Percentiles rank a stretch among this genome's conserved stretches.
Conservation (phyloP, 2,113 vertebrate genomes). For the Azemiops feae region DNA sequence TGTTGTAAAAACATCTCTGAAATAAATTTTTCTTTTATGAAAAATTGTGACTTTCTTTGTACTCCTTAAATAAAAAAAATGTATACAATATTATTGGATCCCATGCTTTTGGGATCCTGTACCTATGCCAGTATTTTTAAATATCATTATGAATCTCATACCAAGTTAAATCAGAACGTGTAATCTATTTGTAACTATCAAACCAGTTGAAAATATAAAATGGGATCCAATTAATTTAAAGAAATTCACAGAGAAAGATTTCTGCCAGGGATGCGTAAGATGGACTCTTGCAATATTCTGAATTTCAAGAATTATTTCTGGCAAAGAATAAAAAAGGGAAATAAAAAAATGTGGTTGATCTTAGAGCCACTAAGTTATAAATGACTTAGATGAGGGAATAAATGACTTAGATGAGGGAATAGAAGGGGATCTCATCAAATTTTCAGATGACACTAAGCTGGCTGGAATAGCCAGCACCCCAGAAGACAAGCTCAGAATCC, state of each 20-base stretch:
- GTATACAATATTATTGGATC: neutral
- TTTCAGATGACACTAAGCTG: too few relatives aligned
- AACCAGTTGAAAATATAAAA: neutral
- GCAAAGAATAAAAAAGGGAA: neutral
- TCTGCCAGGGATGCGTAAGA: neutral
- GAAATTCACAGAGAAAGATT: neutral
- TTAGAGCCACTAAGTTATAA: neutral
- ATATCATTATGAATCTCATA: neutral
- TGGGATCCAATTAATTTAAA: neutral
- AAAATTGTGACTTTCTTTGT: neutral
- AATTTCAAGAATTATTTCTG: neutral
- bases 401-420: too few relatives aligned
- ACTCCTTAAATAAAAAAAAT: neutral
- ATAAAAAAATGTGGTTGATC: neutral
- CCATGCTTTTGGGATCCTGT: neutral
- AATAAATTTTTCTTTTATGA: slow-evolving; percentile 68
- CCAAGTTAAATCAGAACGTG: neutral
- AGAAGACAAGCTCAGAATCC: too few relatives aligned
- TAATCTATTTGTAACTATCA: neutral
- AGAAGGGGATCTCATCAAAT: too few relatives aligned
- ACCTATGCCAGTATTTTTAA: neutral
- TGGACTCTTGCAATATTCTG: neutral
- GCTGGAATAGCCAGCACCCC: too few relatives aligned
- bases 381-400: too few relatives aligned
- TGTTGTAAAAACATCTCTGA: slow-evolving; percentile 66